phyloP scores from a whole-genome alignment of 2,113 vertebrate species.

The Peromyscus polionotus region DNA sequence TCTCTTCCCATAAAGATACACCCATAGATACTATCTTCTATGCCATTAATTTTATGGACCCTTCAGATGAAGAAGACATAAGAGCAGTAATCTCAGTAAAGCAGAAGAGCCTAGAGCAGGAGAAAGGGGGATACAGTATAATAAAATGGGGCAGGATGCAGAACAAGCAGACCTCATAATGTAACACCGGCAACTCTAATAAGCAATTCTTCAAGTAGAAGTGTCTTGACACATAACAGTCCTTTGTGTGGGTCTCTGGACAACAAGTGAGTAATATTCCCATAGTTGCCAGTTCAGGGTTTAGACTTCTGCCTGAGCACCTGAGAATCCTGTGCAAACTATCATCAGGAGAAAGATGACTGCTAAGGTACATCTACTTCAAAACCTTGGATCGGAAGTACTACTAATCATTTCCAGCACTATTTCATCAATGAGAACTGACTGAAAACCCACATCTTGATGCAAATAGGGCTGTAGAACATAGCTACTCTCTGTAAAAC shows the following conservation, averaged over 20 bases:
- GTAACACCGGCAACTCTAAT: neutral
- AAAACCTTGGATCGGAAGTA: neutral
- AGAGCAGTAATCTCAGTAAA: constrained; percentile 18
- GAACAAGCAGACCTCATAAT: neutral
- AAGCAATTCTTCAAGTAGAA: neutral
- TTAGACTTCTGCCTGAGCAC: neutral
- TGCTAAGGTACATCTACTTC: neutral
- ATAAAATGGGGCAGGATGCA: neutral
- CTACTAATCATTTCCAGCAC: neutral
- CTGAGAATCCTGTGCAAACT: neutral
- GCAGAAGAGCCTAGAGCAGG: neutral
- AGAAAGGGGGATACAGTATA: neutral
- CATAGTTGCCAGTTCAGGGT: neutral
- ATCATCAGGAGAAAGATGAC: neutral
- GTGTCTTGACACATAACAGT: neutral
- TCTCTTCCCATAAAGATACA: neutral
- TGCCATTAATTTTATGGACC: neutral
- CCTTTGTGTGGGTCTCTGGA: neutral
- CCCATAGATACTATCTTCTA: neutral
- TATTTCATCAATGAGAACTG: neutral
- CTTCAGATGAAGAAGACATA: neutral
- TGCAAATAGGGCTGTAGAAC: constrained; percentile 7
- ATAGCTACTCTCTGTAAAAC: neutral
- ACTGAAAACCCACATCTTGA: neutral
- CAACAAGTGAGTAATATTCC: neutral